phyloP scores from a whole-genome alignment of 2,888 invertebrate species.

The Heliconius ethilla region DNA sequence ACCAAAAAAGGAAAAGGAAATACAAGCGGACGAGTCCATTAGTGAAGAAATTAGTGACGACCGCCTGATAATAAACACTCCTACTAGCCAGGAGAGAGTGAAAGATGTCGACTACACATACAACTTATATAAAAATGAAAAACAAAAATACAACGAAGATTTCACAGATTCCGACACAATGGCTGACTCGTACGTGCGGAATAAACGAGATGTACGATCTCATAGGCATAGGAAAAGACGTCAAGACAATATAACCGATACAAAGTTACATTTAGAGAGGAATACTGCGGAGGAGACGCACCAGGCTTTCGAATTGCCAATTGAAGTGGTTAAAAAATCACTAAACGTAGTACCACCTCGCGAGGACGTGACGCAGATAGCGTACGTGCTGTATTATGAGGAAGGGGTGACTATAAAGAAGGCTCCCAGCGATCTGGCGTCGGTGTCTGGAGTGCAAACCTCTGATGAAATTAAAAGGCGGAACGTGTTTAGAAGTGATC shows the following conservation, averaged over 20 bases:
- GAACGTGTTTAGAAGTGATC: slow-evolving; percentile 68
- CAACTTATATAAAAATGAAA: slow-evolving; percentile 62
- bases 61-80: slow-evolving; percentile 47
- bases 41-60: slow-evolving; percentile 52
- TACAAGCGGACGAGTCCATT: slow-evolving; percentile 63
- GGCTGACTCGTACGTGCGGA: slow-evolving; percentile 57
- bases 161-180: slow-evolving; percentile 62
- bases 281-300: slow-evolving; percentile 58
- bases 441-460: slow-evolving; percentile 59
- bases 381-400: slow-evolving; percentile 75
- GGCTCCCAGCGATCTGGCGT: slow-evolving; percentile 56
- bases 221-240: slow-evolving; percentile 72
- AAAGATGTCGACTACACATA: slow-evolving; percentile 60
- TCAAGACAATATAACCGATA: slow-evolving; percentile 64
- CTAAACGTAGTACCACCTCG: slow-evolving; percentile 53
- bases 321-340: slow-evolving; percentile 69
- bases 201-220: slow-evolving; percentile 62
- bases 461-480: slow-evolving; percentile 63
- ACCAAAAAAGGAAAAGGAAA: slow-evolving; percentile 54
- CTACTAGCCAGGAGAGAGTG: slow-evolving; percentile 53
- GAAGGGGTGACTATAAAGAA: slow-evolving; percentile 64
- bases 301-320: slow-evolving; percentile 58
- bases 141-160: slow-evolving; percentile 62
- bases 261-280: slow-evolving; percentile 54
- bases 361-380: slow-evolving; percentile 63